Evolutionary conservation across 1,140 invertebrate species (phyloP).

Genomic region (Rhizoglyphus robini): DNA sequence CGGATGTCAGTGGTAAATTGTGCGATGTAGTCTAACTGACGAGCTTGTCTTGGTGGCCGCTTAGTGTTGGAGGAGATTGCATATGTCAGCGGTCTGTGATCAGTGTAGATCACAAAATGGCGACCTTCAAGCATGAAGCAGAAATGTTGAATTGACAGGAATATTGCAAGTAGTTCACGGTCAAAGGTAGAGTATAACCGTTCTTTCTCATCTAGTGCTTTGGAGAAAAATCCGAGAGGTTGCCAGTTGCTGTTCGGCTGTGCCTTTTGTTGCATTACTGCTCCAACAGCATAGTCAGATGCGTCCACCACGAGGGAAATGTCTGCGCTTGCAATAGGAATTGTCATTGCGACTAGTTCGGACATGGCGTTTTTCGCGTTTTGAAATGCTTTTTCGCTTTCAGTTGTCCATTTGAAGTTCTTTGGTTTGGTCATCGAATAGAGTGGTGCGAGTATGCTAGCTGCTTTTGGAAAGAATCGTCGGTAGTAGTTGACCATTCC

Average conservation of each 20-base stretch:
- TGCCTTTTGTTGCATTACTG: conserved; percentile 19
- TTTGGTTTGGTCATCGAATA: conserved; percentile 11
- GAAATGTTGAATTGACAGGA: conserved; percentile 30
- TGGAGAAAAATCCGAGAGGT: too few species aligned
- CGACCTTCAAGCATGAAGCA: conserved; percentile 29
- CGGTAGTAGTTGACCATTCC: conserved; percentile 35
- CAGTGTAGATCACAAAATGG: conserved; percentile 22
- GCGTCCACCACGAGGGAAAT: conserved; percentile 23
- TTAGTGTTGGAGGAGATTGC: conserved; percentile 24
- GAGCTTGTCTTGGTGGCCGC: too few species aligned
- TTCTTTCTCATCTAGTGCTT: conserved; percentile 20
- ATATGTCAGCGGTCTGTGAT: too few species aligned
- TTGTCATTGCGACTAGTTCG: conserved; percentile 16
- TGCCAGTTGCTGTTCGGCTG: conserved; percentile 19
- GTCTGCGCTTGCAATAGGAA: conserved; percentile 13
- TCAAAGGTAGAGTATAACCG: conserved; percentile 24
- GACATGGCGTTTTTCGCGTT: conserved; percentile 32
- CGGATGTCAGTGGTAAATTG: too few species aligned
- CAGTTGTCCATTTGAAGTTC: conserved; percentile 22
- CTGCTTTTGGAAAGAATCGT: conserved; percentile 18
- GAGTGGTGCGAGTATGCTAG: conserved; percentile 4
- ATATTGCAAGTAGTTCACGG: conserved; percentile 26
- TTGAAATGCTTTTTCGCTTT: conserved; percentile 30
- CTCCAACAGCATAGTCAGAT: conserved; percentile 24
- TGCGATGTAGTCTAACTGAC: too few species aligned